These are phyloP conservation scores for Artibeus jamaicensis DNA, from an alignment of 2,797 vertebrate genomes.

Conservation along the genomic window DNA sequence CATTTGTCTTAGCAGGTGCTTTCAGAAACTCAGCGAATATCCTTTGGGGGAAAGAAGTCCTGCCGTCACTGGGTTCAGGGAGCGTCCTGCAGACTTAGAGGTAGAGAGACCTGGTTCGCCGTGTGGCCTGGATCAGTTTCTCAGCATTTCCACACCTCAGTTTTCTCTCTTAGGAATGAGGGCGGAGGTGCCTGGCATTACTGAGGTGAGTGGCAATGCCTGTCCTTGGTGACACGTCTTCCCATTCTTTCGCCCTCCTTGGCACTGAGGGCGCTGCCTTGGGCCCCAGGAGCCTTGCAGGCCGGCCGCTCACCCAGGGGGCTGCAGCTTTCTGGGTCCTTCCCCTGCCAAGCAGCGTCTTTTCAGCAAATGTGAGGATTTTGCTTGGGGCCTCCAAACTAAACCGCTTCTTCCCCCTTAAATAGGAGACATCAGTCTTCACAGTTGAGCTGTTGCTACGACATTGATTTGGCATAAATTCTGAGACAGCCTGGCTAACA, in stretches of 20 bases:
- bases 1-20: neutral
- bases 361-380: neutral
- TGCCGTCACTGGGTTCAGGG: neutral
- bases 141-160: neutral
- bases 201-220: neutral
- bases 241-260: neutral
- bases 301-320: neutral
- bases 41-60: neutral
- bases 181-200: too few relatives aligned
- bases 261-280: neutral
- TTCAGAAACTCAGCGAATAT: neutral
- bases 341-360: neutral
- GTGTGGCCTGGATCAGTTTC: neutral
- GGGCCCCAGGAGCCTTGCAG: neutral
- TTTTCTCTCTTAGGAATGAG: neutral
- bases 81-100: neutral
- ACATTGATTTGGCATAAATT: conserved; percentile 64
- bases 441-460: neutral
- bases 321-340: neutral
- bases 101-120: neutral
- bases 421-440: conserved; percentile 58
- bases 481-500: conserved; percentile 36
- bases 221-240: rapidly evolving
- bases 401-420: conserved; percentile 21
- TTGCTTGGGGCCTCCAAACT: neutral